A percentile compares a stretch with the other conserved stretches of the same genome.
Conservation (phyloP, 2,797 vertebrate species). For the Sebastes matsubarae region DNA sequence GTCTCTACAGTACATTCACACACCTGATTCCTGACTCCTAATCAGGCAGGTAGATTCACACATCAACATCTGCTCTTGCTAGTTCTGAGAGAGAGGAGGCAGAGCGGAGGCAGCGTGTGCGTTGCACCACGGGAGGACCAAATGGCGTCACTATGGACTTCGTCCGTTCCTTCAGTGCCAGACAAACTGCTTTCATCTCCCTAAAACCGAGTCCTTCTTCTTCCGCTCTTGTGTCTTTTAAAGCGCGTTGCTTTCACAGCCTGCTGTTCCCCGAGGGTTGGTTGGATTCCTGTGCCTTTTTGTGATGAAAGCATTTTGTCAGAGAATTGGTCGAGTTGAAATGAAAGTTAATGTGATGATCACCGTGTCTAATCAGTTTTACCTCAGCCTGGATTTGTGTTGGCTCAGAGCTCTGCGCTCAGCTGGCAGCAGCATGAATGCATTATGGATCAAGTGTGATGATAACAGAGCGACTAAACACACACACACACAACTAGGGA, state of each 20-base stretch:
- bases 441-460: conserved; percentile 26
- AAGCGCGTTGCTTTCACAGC: not conserved
- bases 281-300: not conserved
- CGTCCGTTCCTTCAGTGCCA: conserved; percentile 22
- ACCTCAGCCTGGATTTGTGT: not conserved
- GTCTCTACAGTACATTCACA: not conserved
- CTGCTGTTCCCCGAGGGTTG: not conserved
- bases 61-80: conserved; percentile 62
- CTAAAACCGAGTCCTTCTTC: conserved; percentile 20
- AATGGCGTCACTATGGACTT: conserved; percentile 49
- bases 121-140: conserved; percentile 58
- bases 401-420: conserved; percentile 12
- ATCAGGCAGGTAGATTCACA: conserved; percentile 18
- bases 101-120: conserved; percentile 36
- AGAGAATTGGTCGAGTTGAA: not conserved
- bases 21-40: conserved; percentile 3
- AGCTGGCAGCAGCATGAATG: not conserved
- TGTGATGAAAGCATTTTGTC: conserved; percentile 20
- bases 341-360: conserved; percentile 2
- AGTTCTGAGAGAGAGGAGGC: conserved; percentile 43
- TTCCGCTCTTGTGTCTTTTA: conserved; percentile 7
- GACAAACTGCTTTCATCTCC: conserved; percentile 52
- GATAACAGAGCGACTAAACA: not conserved
- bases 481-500: not conserved
- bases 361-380: not conserved